Evolutionary conservation across 2,888 invertebrate species (phyloP), one percentile per base, ranked within the genome.

Genomic region (Prosapia bicincta): DNA sequence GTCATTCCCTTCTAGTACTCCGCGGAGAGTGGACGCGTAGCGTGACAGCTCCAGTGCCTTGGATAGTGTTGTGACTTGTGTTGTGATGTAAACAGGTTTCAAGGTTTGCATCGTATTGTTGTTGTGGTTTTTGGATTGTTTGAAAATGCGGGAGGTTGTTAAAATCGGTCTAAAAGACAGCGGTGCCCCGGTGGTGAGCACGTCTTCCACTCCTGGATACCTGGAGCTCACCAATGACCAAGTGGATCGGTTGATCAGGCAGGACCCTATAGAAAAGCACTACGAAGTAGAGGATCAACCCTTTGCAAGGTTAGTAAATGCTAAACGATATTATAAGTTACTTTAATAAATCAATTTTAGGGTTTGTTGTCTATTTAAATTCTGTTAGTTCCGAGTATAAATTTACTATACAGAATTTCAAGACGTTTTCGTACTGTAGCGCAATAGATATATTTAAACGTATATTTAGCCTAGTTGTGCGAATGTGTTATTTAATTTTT

Each of bases 301-400:
- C 13, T 83, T 84, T 77, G 84, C 84, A 78, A 84, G 84, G 84
- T 84, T n/a, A n/a, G n/a, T n/a, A n/a, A n/a, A n/a, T n/a, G n/a
- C n/a, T n/a, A n/a, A n/a, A n/a, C n/a, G n/a, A n/a, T n/a, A n/a
- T n/a, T n/a, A n/a, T n/a, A n/a, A n/a, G n/a, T n/a, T n/a, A n/a
- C n/a, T n/a, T n/a, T n/a, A n/a, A n/a, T n/a, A n/a, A n/a, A n/a
- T n/a, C n/a, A n/a, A n/a, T n/a, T n/a, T n/a, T n/a, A n/a, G n/a
- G n/a, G n/a, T n/a, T n/a, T n/a, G n/a, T n/a, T n/a, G n/a, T n/a
- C n/a, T n/a, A n/a, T n/a, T n/a, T n/a, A n/a, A n/a, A n/a, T n/a
- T n/a, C n/a, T n/a, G n/a, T n/a, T n/a, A n/a, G n/a, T n/a, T n/a
- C n/a, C n/a, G n/a, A n/a, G n/a, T n/a, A n/a, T n/a, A n/a, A n/a